Conservation (phyloP, 2,113 vertebrate species). For the Fulmarus glacialis region DNA sequence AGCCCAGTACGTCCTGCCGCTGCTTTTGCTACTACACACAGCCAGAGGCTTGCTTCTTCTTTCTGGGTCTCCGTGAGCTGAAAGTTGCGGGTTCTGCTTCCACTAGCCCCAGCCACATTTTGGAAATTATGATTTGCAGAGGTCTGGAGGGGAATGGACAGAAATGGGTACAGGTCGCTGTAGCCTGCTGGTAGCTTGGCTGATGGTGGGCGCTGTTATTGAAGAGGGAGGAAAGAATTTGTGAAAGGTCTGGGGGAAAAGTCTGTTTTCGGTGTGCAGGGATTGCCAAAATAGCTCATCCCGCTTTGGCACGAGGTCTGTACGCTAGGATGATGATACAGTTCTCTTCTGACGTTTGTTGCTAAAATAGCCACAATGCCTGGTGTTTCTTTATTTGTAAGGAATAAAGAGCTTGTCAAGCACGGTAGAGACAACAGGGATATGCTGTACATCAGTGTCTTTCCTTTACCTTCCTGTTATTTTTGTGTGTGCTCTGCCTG, state of each 20-base stretch:
- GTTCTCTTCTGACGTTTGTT: background rate
- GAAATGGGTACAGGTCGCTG: background rate
- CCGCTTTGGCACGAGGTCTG: background rate
- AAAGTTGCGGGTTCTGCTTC: background rate
- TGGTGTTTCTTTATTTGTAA: background rate
- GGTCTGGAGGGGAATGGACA: background rate
- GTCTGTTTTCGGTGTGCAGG: background rate
- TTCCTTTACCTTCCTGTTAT: background rate
- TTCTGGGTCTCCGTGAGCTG: background rate
- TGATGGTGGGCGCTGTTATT: background rate
- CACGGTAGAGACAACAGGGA: background rate
- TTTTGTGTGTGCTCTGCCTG: background rate
- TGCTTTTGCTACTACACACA: slow-evolving; percentile 4
- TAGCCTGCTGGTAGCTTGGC: background rate
- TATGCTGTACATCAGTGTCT: background rate
- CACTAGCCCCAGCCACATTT: background rate
- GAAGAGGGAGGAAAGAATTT: background rate
- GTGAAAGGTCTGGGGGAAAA: background rate
- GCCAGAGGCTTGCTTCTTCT: background rate
- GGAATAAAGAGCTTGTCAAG: background rate
- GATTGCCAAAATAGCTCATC: background rate
- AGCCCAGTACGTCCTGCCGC: background rate
- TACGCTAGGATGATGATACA: background rate
- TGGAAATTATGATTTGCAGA: background rate
- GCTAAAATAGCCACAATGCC: background rate